Percentiles rank a stretch among this genome's conserved stretches.
Evolutionary conservation across 2,888 invertebrate species (phyloP).

Genomic region (Trimorus sp.): DNA sequence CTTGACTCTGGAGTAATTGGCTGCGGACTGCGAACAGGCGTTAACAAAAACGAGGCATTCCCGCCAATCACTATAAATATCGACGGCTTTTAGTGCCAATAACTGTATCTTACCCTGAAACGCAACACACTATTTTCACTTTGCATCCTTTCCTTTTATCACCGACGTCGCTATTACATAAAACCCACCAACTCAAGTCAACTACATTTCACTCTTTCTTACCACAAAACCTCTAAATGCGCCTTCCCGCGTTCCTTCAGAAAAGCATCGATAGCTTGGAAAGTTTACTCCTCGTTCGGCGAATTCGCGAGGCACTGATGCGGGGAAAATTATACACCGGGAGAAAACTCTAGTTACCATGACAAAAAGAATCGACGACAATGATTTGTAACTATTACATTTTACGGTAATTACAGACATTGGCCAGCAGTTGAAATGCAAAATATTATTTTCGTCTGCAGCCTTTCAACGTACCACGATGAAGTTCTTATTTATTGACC

Average conservation of each 20-base stretch:
- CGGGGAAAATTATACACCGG: conserved; percentile 4
- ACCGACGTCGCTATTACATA: conserved; percentile 44
- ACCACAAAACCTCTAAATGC: conserved; percentile 46
- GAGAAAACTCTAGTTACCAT: background rate
- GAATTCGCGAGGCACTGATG: conserved; percentile 12
- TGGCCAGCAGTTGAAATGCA: too few species aligned
- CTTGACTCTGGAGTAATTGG: conserved; percentile 33
- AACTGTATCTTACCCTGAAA: conserved; percentile 43
- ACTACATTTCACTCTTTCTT: conserved; percentile 40
- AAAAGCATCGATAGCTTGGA: conserved; percentile 38
- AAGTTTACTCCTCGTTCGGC: conserved; percentile 36
- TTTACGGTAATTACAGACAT: background rate
- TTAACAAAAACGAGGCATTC: conserved; percentile 43
- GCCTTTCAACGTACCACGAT: too few species aligned
- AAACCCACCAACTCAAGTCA: conserved; percentile 26
- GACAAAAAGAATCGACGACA: background rate
- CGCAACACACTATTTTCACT: conserved; percentile 41
- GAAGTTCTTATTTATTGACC: too few species aligned
- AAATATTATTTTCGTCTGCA: too few species aligned
- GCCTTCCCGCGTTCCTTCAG: conserved; percentile 2
- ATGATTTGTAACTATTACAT: background rate
- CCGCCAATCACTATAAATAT: conserved; percentile 60
- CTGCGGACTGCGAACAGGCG: conserved; percentile 13
- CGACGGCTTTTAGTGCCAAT: conserved; percentile 47
- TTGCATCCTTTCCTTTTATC: conserved; percentile 54